These are phyloP conservation scores for Notolepis coatsorum DNA, from an alignment of 2,797 vertebrate species.

Conservation along the genomic window DNA sequence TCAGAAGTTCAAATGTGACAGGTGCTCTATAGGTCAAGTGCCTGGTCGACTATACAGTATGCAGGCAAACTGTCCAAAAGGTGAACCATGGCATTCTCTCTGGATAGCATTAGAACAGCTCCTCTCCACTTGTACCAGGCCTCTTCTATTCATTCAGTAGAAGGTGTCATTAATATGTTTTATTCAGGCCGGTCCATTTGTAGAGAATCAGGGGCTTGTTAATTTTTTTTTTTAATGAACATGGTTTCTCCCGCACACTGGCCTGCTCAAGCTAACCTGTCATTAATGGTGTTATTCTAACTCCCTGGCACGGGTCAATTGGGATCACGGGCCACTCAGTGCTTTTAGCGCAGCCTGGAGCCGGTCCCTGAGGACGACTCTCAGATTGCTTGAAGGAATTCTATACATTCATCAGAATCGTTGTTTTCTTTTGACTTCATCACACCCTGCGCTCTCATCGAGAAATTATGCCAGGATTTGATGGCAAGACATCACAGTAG, in stretches of 20 bases:
- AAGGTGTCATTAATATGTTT: conserved; percentile 20
- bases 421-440: background rate
- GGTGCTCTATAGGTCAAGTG: background rate
- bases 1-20: conserved; percentile 1
- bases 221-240: conserved; percentile 35
- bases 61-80: background rate
- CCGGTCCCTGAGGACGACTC: background rate
- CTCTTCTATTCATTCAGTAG: conserved; percentile 1
- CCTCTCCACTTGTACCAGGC: background rate
- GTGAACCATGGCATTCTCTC: background rate
- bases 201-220: conserved; percentile 8
- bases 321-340: background rate
- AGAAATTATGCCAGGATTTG: too few relatives aligned
- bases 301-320: conserved; percentile 13
- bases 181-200: conserved; percentile 19
- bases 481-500: too few relatives aligned
- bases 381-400: background rate
- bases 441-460: background rate
- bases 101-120: background rate
- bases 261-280: conserved; percentile 23
- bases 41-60: background rate
- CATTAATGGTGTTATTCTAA: conserved; percentile 37
- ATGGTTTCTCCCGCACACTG: conserved; percentile 7
- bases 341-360: background rate
- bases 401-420: background rate